Base-by-base conservation (phyloP, 64 coral and sea anemone species). In the Montipora foliosa region DNA sequence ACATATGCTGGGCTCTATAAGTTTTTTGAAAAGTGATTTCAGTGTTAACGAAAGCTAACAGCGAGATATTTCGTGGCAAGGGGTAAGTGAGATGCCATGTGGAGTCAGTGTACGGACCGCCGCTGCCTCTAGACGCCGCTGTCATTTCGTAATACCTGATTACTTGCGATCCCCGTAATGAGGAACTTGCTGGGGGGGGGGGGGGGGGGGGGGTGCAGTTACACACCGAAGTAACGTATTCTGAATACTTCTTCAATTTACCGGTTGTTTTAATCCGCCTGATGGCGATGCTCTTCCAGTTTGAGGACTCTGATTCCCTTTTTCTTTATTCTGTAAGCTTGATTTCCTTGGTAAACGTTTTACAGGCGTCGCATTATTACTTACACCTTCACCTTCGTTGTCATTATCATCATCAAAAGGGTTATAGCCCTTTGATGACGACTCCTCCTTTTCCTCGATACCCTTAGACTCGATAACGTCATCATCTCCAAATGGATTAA, bases 401-500 rank as follows among this genome's bases (percentile, higher is more conserved):
- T 90, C 87, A 16, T 90, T 59, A 3, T 97, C 96, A 49, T 92
- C 89, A 75, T 94, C 92, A 89, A 97, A 97, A 21, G 96, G 96
- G 80, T 95, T 97, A 55, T 95, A 95, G 44, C 76, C 83, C 45
- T 87, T 81, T 25, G 66, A 50, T 0, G 62, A 9, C 4, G 81
- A 11, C 0, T 67, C 82, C 46, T 72, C 47, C n/a, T n/a, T 14
- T 2, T 6, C n/a, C 47, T 72, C 22, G 15, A 4, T 47, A n/a
- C 49, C 82, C 17, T 86, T 86, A 50, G 66, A 14, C 50, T 86
- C 8, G 47, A 83, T 60, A n/a, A 77, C 81, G 7, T 91, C 92
- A 21, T 94, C 92, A 44, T 91, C 92, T 15, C 94, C 95, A 74
- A 97, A 97, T 7, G 95, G 95, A 78, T 97, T 97, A 72, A 91